Percentiles rank a stretch among this genome's conserved stretches.
Evolutionary conservation across 2,113 vertebrate genomes (phyloP).

Genomic region (Caranx ignobilis): DNA sequence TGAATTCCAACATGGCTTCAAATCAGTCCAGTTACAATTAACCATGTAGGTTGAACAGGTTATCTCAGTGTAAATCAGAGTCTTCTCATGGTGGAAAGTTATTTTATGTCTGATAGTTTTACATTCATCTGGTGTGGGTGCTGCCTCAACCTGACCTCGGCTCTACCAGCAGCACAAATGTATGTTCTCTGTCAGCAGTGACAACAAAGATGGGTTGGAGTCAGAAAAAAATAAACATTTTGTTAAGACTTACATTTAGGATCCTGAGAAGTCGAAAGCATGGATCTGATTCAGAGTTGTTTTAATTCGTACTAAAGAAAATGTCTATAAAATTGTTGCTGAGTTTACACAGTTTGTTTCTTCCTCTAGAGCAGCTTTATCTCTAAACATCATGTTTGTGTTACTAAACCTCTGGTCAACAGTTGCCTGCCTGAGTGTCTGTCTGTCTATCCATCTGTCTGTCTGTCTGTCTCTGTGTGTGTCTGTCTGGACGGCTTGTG

Average conservation of each 20-base stretch:
- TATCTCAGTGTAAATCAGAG: not conserved
- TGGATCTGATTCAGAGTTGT: not conserved
- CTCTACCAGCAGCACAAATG: not conserved
- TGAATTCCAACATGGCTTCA: not conserved
- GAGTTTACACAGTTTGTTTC: not conserved
- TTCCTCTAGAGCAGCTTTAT: constrained; percentile 26
- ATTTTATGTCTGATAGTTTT: not conserved
- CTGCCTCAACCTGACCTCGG: not conserved
- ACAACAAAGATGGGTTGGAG: too few species aligned
- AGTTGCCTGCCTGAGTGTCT: constrained; percentile 25
- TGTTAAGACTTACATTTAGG: too few species aligned
- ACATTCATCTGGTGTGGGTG: not conserved
- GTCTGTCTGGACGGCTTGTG: constrained; percentile 38
- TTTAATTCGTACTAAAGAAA: not conserved
- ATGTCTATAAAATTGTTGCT: not conserved
- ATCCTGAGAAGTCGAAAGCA: too few species aligned
- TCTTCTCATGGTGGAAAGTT: not conserved
- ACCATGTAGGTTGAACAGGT: not conserved
- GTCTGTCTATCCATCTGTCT: constrained; percentile 13
- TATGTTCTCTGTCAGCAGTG: not conserved
- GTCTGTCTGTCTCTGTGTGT: constrained; percentile 1
- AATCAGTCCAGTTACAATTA: not conserved
- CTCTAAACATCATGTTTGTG: constrained; percentile 24
- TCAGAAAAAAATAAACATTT: too few species aligned
- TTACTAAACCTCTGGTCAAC: constrained; percentile 42